Evolutionary conservation across 1,140 invertebrate species (phyloP), one percentile per base, ranked within the genome.

Genomic region (Drosophila bocqueti): DNA sequence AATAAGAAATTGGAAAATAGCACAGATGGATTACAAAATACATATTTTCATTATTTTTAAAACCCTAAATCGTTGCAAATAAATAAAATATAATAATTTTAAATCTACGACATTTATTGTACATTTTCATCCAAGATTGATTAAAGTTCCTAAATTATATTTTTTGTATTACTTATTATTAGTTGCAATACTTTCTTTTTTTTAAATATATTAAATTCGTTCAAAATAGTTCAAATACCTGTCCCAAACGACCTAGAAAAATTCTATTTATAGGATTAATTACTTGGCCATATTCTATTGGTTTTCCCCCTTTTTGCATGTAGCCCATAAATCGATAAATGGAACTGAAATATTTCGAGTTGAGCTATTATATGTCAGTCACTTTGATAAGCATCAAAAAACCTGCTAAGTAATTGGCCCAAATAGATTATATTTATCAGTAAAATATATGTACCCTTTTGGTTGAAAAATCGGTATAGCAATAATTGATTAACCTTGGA

Each of bases 361-460:
- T 45, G 18, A 36, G 50, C 10, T 26, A 31, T 31, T 3, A 45
- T 36, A 45, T 65, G 26, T 15, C 15, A 34, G 26, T 7, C 18
- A 42, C 11, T 10, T 16, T 66, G 66, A 69, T 69, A 69, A 54
- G 47, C 62, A 67, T 66, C 42, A 10, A 67, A 65, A 34, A 61
- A 66, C 29, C 21, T 26, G 66, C 66, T 59, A 42, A 71, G 45
- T 72, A 59, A 71, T 72, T 59, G 52, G 16, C 66, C 66, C 66
- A 59, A 71, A 72, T 26, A 59, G 69, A 72, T 72, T 72, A 72
- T 36, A 47, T 57, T 38, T 52, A 38, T 40, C n/a, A 31, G 61
- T n/a, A 66, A n/a, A 5, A 13, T 34, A 61, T 13, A 13, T 34
- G 49, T 13, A 61, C 10, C 36, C 15, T 3, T 26, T n/a, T 38